Evolutionary conservation across 2,888 invertebrate genomes (phyloP), one percentile per base, ranked within the genome.

Genomic region (Eretmocerus hayati): DNA sequence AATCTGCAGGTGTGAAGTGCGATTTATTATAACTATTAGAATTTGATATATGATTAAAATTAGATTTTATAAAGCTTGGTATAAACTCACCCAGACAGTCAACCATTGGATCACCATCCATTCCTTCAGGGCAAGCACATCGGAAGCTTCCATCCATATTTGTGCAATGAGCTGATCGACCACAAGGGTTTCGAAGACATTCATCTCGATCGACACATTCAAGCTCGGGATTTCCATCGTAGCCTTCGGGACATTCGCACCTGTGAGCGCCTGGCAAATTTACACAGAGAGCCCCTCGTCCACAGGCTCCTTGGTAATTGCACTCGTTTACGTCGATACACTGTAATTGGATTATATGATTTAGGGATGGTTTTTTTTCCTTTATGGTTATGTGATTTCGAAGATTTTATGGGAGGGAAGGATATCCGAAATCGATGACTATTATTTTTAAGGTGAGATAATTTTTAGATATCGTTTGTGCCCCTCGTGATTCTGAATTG

Each of bases 241-340:
- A 87, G 56, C 90, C 91, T 52, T 81, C 77, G 21, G 87, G 87
- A 65, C 92, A 92, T 65, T 85, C 83, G 76, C 92, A 93, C 69
- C 83, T 83, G 74, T 85, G 82, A 56, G 84, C 83, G 51, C 90
- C 91, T 50, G 81, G 82, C 51, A 85, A 73, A 72, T 92, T 91
- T 45, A 81, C 79, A 74, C 92, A 92, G 46, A 81, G 72, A 18
- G 93, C 88, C 54, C 85, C 84, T 35, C 79, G 77, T 42, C 87
- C 91, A 71, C 94, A 94, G 43, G 83, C 81, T 55, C 75, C 74
- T 39, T 77, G 78, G 61, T 77, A 77, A 57, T 79, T 74, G 72
- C 92, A 93, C 75, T 92, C 92, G 72, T 92, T 84, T 55, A 90
- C 74, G 71, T 92, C 91, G 60, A 81, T 77, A 69, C 91, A 91